Percentiles rank a stretch among this genome's conserved stretches.
These are phyloP conservation scores for Lontra canadensis DNA, from an alignment of 2,113 vertebrate genomes.

Conservation along the genomic window DNA sequence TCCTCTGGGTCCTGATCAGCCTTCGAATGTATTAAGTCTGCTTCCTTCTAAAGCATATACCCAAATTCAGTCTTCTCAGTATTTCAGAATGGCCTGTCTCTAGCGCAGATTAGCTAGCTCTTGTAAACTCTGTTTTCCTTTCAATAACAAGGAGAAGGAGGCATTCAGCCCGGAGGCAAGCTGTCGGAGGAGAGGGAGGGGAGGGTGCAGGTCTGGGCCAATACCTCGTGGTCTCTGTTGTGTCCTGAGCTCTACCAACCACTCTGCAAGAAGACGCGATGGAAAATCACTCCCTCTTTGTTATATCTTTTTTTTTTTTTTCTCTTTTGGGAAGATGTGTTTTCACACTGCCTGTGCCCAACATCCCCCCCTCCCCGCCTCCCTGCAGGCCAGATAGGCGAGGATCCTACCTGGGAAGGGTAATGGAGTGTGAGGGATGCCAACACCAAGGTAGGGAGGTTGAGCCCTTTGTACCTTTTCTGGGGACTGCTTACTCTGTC, in stretches of 20 bases:
- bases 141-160: background rate
- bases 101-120: conserved; percentile 37
- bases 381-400: background rate
- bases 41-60: background rate
- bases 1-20: background rate
- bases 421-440: background rate
- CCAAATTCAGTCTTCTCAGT: background rate
- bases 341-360: background rate
- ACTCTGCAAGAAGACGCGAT: background rate
- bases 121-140: conserved; percentile 49
- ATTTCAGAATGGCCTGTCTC: background rate
- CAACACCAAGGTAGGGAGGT: background rate
- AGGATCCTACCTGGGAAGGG: background rate
- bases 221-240: background rate
- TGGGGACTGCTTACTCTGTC: background rate
- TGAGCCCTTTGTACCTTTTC: background rate
- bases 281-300: conserved; percentile 19
- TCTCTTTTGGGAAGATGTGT: background rate
- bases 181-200: background rate
- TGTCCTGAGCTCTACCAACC: background rate
- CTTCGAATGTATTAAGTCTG: background rate
- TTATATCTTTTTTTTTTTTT: background rate
- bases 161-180: background rate
- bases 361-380: background rate
- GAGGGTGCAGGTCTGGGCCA: background rate